Evolutionary conservation across 2,888 invertebrate genomes (phyloP).

Genomic region (Zygaena filipendulae): DNA sequence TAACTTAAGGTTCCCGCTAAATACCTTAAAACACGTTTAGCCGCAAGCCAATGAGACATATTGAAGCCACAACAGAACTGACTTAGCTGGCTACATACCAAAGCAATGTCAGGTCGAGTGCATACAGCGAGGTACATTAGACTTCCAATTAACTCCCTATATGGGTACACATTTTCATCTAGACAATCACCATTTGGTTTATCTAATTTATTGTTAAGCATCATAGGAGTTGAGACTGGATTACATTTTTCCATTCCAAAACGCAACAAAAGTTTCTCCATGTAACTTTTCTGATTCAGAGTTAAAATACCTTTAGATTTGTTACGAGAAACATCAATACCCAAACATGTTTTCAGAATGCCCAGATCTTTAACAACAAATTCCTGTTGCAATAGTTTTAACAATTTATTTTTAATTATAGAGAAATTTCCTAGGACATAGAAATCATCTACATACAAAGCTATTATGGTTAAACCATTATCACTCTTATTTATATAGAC

Average conservation of each 20-base stretch:
- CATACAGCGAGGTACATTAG: conserved; percentile 10
- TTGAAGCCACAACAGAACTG: conserved; percentile 5
- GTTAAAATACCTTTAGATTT: conserved; percentile 2
- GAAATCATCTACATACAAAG: conserved; percentile 6
- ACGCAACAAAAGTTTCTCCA: conserved; percentile 3
- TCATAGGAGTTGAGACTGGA: conserved; percentile 3
- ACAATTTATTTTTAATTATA: background rate
- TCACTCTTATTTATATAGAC: too few relatives aligned
- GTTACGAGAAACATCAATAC: conserved; percentile 4
- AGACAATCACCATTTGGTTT: too few relatives aligned
- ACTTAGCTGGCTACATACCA: conserved; percentile 8
- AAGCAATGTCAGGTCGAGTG: conserved; percentile 10
- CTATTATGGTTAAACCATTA: too few relatives aligned
- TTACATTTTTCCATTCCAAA: conserved; percentile 5
- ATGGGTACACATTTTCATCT: conserved; percentile 2
- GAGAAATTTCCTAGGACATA: conserved; percentile 1
- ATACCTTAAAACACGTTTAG: conserved; percentile 16
- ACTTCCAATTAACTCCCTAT: conserved; percentile 7
- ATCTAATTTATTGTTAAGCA: too few relatives aligned
- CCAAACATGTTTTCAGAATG: conserved; percentile 3
- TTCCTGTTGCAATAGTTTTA: conserved; percentile 1
- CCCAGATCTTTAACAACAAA: conserved; percentile 6
- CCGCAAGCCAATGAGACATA: conserved; percentile 9
- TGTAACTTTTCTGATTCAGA: conserved; percentile 6
- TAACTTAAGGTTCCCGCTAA: conserved; percentile 11